These are phyloP conservation scores for Epicauta chinensis DNA, from an alignment of 1,140 invertebrate genomes.

Conservation along the genomic window DNA sequence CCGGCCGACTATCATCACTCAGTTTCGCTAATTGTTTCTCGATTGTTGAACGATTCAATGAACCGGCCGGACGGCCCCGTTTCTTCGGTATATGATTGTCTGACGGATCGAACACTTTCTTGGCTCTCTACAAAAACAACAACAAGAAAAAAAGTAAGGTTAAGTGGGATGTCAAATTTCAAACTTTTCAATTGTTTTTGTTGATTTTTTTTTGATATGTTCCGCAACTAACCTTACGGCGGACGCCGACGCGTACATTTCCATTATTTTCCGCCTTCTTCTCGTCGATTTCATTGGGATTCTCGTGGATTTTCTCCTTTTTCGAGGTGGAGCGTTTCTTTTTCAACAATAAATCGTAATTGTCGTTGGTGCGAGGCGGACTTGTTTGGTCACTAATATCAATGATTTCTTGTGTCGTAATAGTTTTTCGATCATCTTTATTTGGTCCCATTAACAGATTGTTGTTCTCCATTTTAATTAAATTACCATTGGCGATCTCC, in stretches of 20 bases:
- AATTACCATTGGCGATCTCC: constrained; percentile 57
- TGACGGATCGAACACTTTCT: constrained; percentile 74
- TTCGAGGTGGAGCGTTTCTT: constrained; percentile 24
- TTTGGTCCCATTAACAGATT: constrained; percentile 58
- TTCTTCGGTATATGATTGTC: constrained; percentile 64
- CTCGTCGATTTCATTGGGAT: constrained; percentile 23
- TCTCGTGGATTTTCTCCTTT: constrained; percentile 16
- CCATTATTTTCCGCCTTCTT: constrained; percentile 23
- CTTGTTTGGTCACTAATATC: not conserved
- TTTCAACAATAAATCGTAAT: constrained; percentile 14
- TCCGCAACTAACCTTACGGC: constrained; percentile 36
- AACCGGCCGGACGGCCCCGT: constrained; percentile 55
- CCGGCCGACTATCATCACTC: constrained; percentile 36
- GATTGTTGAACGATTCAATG: constrained; percentile 51
- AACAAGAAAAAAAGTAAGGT: not conserved
- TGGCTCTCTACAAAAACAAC: constrained; percentile 45
- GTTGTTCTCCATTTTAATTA: constrained; percentile 59
- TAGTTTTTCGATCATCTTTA: constrained; percentile 12
- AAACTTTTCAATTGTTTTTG: too few species aligned
- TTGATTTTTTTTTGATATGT: too few species aligned
- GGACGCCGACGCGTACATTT: constrained; percentile 32
- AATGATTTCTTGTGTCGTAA: constrained; percentile 1
- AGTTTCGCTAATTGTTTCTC: constrained; percentile 42
- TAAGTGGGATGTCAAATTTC: not conserved
- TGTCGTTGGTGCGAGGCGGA: constrained; percentile 1